A percentile compares a stretch with the other conserved stretches of the same genome.
These are phyloP conservation scores for Sinodicranocentrus sp. DNA, from an alignment of 2,888 invertebrate genomes.

Conservation along the genomic window DNA sequence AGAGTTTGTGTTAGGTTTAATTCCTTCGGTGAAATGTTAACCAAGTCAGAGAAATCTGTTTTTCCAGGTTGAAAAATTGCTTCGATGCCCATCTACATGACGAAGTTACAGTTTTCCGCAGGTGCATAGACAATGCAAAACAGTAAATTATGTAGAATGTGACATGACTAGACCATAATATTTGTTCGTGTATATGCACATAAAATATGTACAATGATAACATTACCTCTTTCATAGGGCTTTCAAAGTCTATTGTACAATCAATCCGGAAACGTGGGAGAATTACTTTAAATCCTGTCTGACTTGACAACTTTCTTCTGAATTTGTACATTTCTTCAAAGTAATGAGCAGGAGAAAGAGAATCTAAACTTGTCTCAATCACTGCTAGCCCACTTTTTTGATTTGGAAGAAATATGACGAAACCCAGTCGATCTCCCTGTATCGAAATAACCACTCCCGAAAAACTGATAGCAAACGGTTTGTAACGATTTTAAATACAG, in stretches of 20 bases:
- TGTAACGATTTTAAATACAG: no score
- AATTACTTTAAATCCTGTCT: conserved; percentile 23
- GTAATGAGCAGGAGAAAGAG: conserved; percentile 41
- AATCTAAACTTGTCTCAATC: conserved; percentile 43
- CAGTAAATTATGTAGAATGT: neutral
- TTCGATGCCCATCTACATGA: conserved; percentile 51
- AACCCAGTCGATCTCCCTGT: conserved; percentile 47
- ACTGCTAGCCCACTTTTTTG: conserved; percentile 19
- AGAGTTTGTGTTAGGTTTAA: conserved; percentile 43
- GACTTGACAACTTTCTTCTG: conserved; percentile 29
- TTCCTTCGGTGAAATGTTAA: conserved; percentile 38
- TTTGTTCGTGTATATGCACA: no score
- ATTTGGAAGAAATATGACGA: conserved; percentile 56
- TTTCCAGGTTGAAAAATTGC: conserved; percentile 40
- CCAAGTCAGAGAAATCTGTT: conserved; percentile 47
- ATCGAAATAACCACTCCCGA: conserved; percentile 10
- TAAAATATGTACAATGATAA: no score
- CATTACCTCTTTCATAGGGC: conserved; percentile 57
- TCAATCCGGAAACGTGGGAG: conserved; percentile 52
- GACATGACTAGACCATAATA: no score
- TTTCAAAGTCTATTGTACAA: conserved; percentile 50
- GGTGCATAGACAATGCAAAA: neutral
- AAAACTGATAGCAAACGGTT: no score
- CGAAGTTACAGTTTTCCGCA: neutral
- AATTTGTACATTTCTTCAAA: conserved; percentile 46